Conservation (phyloP, 2,113 vertebrate genomes). For the Sebastes schlegelii region DNA sequence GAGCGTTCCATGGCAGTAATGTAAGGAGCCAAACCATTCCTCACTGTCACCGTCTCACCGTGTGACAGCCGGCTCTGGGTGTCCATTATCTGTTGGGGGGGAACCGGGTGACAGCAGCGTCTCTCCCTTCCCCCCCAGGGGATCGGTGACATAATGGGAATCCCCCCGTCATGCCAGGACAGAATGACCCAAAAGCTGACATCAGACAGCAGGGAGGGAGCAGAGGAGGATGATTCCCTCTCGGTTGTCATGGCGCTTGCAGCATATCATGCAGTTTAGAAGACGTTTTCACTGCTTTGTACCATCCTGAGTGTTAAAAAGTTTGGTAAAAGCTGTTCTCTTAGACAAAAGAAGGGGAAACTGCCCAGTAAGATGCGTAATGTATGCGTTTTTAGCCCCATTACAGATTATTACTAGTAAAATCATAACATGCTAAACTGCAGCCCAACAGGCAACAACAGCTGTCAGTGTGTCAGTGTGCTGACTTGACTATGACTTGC, state of each 20-base stretch:
- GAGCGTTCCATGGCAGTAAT: neutral
- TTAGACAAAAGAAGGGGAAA: too few relatives aligned
- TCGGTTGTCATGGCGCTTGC: neutral
- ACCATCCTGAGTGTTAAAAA: neutral
- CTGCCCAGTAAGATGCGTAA: too few relatives aligned
- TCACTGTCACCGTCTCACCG: slow-evolving; percentile 14
- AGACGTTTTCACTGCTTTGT: neutral
- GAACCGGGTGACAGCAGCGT: slow-evolving; percentile 29
- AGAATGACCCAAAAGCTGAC: slow-evolving; percentile 49
- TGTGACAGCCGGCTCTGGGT: slow-evolving; percentile 50
- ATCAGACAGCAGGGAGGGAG: slow-evolving; percentile 38
- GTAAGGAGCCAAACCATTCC: slow-evolving; percentile 21
- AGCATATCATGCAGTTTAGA: neutral
- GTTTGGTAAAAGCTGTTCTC: neutral
- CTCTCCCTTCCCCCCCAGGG: slow-evolving; percentile 13
- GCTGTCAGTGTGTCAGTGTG: too few relatives aligned
- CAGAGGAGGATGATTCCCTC: slow-evolving; percentile 13
- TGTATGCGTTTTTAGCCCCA: too few relatives aligned
- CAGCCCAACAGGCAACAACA: too few relatives aligned
- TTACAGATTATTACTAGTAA: too few relatives aligned
- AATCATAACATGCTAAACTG: too few relatives aligned
- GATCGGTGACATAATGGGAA: slow-evolving; percentile 71
- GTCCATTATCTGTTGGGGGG: slow-evolving; percentile 49
- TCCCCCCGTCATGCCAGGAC: slow-evolving; percentile 47
- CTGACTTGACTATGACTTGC: too few relatives aligned